Base-by-base conservation (phyloP, 2,888 invertebrate species). In the Phragmatobia fuliginosa region DNA sequence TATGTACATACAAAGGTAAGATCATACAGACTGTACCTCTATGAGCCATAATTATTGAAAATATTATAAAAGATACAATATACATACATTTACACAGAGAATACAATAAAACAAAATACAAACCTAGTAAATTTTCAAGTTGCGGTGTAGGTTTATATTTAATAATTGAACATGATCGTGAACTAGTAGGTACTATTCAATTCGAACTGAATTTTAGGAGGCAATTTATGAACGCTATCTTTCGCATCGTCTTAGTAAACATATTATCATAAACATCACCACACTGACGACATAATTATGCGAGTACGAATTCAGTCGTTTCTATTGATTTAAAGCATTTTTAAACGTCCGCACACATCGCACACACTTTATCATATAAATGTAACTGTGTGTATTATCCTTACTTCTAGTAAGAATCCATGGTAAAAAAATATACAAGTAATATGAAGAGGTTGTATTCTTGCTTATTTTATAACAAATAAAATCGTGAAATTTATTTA, bases 401-500 rank as follows among this genome's bases (percentile, higher is more conserved):
- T 28, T 14, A 28, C 16, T 28, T 28, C 28, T 11, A 56, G 14
- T 7, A 28, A 16, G 56, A 14, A 2, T 6, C 28, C 16, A 16
- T 16, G 6, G 7, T 56, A 56, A 56, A 11, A 25, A 25, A 52
- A 25, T 14, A 25, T 25, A 14, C 4, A 11, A 28, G 14, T 28
- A 25, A 28, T 28, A 28, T 56, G 0, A 56, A 56, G 28, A 28
- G 7, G 14, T 56, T 2, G 14, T 1, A 56, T 28, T 25, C 56
- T 52, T 14, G 28, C 2, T 14, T 5, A 16, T 5, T 56, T 56
- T 16, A 71, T 68, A 32, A 49, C 32, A 66, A 63, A 73, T 68
- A 74, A 63, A 61, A 69, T 81, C 65, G 70, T 77, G 65, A 56
- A 72, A 60, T 66, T 62, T 66, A 68, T 69, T 62, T 64, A 67